A percentile compares a stretch with the other conserved stretches of the same genome.
phyloP scores from a whole-genome alignment of 1,140 invertebrate species.

The Drosophila elegans region DNA sequence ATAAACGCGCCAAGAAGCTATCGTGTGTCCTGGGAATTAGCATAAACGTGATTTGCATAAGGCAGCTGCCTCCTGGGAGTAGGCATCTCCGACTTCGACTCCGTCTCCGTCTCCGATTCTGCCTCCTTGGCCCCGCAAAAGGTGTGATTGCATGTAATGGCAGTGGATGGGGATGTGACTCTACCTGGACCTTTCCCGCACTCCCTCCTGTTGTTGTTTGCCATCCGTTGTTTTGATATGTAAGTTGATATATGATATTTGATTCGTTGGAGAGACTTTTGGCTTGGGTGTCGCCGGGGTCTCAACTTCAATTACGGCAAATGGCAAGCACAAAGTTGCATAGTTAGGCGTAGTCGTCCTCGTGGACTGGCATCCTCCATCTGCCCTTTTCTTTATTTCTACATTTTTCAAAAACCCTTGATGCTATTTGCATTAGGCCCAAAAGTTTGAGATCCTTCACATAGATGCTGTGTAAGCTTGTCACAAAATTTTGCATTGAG shows the following conservation, averaged over 20 bases:
- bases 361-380: conserved; percentile 12
- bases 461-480: no score
- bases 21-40: conserved; percentile 67
- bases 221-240: conserved; percentile 72
- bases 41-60: conserved; percentile 72
- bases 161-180: conserved; percentile 22
- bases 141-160: conserved; percentile 76
- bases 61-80: conserved; percentile 50
- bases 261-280: conserved; percentile 60
- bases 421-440: background rate
- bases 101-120: background rate
- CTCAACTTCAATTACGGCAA: conserved; percentile 66
- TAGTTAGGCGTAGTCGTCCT: conserved; percentile 11
- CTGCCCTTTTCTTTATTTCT: conserved; percentile 6
- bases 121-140: conserved; percentile 39
- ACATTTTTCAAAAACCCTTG: background rate
- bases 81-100: background rate
- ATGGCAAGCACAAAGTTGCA: conserved; percentile 32
- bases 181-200: conserved; percentile 46
- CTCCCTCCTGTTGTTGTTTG: conserved; percentile 67
- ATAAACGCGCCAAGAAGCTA: conserved; percentile 55
- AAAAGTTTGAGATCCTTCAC: no score
- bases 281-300: conserved; percentile 38
- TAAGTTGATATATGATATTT: conserved; percentile 83
- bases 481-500: no score